phyloP scores from a whole-genome alignment of 2,797 vertebrate species.

The Paguma larvata region DNA sequence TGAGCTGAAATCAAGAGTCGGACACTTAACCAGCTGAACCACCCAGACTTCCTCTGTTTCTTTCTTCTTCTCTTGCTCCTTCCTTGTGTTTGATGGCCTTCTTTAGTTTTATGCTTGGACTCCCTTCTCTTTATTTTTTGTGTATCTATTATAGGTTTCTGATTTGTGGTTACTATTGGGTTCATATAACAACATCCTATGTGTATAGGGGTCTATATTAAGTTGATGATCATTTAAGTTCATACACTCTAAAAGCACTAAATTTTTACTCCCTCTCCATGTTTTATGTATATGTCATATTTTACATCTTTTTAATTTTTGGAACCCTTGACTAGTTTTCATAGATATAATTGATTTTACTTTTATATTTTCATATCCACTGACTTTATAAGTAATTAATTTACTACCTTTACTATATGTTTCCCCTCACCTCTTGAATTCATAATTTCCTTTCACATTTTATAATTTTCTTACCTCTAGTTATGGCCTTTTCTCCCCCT shows the following conservation, averaged over 20 bases:
- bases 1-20: neutral
- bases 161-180: neutral
- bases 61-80: neutral
- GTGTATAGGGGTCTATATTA: neutral
- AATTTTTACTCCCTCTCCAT: neutral
- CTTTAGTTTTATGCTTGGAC: neutral
- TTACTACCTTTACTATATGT: neutral
- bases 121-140: neutral
- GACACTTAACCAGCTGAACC: neutral
- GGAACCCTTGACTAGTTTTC: neutral
- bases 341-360: neutral
- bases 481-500: neutral
- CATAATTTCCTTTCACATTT: neutral
- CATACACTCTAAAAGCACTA: neutral
- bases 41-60: neutral
- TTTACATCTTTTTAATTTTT: neutral
- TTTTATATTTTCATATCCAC: neutral
- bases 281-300: neutral
- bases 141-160: neutral
- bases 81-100: neutral
- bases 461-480: neutral
- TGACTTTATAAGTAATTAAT: neutral
- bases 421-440: neutral
- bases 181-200: neutral
- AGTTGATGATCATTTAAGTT: neutral